These are phyloP conservation scores for Eurois occulta DNA, from an alignment of 2,888 invertebrate genomes.

Conservation along the genomic window DNA sequence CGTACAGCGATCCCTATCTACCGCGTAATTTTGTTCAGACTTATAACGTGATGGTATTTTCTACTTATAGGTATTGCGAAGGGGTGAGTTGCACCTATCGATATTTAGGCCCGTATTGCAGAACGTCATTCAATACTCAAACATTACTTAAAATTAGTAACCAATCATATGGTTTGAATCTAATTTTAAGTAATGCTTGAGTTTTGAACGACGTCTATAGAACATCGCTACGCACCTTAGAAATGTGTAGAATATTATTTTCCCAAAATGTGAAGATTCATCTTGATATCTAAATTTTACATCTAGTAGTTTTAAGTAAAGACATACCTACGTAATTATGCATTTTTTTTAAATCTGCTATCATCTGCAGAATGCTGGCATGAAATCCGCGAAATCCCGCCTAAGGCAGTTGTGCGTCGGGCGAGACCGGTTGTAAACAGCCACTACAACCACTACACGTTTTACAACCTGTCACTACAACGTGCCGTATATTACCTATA, in stretches of 20 bases:
- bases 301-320: not conserved
- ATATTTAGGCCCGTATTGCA: not conserved
- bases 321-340: not conserved
- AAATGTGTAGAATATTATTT: not conserved
- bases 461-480: conserved; percentile 35
- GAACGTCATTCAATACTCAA: not conserved
- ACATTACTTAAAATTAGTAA: not conserved
- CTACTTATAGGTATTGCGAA: not conserved
- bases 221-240: not conserved
- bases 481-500: not conserved
- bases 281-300: not conserved
- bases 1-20: conserved; percentile 1
- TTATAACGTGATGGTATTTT: not conserved
- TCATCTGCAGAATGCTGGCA: too few relatives aligned
- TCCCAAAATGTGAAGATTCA: not conserved
- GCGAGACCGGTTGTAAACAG: conserved; percentile 17
- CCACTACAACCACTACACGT: conserved; percentile 8
- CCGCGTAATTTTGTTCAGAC: too few relatives aligned
- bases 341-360: not conserved
- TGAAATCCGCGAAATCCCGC: conserved; percentile 2
- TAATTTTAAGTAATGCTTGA: not conserved
- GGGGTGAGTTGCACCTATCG: not conserved
- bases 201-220: not conserved
- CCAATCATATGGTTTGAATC: not conserved
- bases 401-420: conserved; percentile 7